Percentiles rank a stretch among this genome's conserved stretches.
Evolutionary conservation across 23 tunicate genomes (phyloP).

Genomic region (Ciona savignyi): DNA sequence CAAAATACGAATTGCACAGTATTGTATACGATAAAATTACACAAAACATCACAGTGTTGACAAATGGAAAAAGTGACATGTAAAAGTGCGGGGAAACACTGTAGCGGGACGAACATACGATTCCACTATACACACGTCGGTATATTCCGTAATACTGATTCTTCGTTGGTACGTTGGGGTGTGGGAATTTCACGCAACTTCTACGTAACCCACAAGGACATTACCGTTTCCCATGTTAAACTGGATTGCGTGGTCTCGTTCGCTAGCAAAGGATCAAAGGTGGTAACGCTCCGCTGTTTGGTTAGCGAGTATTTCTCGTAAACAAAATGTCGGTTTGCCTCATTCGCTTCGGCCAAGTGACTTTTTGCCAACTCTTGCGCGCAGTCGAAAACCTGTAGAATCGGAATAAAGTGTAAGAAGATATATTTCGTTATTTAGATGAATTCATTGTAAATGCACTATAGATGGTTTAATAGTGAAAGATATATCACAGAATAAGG

Average conservation of each 20-base stretch:
- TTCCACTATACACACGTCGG: neutral
- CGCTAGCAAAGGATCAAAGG: neutral
- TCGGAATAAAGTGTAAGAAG: no score
- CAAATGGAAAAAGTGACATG: no score
- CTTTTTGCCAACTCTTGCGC: neutral
- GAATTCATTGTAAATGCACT: no score
- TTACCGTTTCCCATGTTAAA: neutral
- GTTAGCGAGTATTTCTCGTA: constrained; percentile 5
- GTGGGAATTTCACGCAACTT: neutral
- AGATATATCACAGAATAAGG: no score
- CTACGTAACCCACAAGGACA: neutral
- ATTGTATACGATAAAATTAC: neutral
- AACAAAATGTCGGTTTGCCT: neutral
- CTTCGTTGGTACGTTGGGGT: neutral
- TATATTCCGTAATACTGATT: neutral
- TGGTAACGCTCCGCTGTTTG: constrained; percentile 2
- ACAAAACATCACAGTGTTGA: neutral
- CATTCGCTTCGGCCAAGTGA: constrained; percentile 1
- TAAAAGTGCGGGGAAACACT: no score
- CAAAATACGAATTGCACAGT: neutral
- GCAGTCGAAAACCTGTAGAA: neutral
- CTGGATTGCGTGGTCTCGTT: neutral
- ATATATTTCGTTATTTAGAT: no score
- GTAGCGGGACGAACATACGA: no score
- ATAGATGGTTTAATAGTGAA: no score